A percentile compares a stretch with the other conserved stretches of the same genome.
Evolutionary conservation across 2,797 vertebrate genomes (phyloP).

Genomic region (Huso huso): DNA sequence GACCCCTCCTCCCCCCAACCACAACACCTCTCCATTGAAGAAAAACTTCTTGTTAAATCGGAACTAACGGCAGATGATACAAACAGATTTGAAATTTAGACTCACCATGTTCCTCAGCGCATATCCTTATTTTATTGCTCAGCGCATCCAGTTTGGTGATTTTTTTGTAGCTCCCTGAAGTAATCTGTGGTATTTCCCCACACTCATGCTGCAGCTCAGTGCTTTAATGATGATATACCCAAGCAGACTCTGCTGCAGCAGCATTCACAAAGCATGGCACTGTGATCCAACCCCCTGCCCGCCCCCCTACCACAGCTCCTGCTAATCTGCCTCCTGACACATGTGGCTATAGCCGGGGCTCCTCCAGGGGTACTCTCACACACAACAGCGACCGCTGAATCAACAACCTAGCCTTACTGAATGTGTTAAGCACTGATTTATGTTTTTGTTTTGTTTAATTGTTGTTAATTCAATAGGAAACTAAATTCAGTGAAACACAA

Average conservation of each 20-base stretch:
- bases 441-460: not conserved
- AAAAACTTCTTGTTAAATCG: not conserved
- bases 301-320: conserved; percentile 17
- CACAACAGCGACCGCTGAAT: conserved; percentile 4
- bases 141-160: conserved; percentile 4
- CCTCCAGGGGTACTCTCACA: conserved; percentile 17
- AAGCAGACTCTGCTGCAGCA: conserved; percentile 30
- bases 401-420: not conserved
- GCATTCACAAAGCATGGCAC: conserved; percentile 28
- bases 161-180: not conserved
- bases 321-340: conserved; percentile 15
- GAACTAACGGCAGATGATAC: too few species aligned
- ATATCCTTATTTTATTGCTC: conserved; percentile 5
- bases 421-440: not conserved
- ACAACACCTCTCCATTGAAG: conserved; percentile 3
- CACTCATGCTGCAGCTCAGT: conserved; percentile 26
- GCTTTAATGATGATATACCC: conserved; percentile 33
- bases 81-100: not conserved
- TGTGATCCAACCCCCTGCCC: conserved; percentile 35
- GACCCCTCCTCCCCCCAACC: conserved; percentile 4
- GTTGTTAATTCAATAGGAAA: not conserved
- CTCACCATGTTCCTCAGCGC: conserved; percentile 12
- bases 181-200: not conserved
- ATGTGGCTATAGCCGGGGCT: conserved; percentile 15
- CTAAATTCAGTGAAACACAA: not conserved